These are phyloP conservation scores for Caerostris darwini DNA, from an alignment of 1,140 invertebrate genomes.

Conservation along the genomic window DNA sequence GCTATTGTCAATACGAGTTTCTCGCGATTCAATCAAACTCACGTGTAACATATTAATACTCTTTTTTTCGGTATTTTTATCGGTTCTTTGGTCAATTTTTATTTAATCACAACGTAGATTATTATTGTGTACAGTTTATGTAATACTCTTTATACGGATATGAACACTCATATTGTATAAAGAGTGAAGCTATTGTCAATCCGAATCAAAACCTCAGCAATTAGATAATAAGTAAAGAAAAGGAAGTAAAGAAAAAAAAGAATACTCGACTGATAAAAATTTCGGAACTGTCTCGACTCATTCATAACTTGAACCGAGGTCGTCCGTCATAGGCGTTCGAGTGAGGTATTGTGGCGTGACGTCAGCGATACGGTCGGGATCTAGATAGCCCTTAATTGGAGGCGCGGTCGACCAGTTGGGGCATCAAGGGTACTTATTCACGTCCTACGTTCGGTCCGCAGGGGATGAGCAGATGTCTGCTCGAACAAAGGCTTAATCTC, in stretches of 20 bases:
- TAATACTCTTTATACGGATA: too few species aligned
- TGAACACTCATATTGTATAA: too few species aligned
- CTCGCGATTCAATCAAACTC: too few species aligned
- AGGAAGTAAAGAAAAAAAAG: background rate
- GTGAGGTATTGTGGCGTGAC: slow-evolving; percentile 25
- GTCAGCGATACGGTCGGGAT: slow-evolving; percentile 53
- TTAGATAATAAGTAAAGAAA: background rate
- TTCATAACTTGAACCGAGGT: slow-evolving; percentile 46
- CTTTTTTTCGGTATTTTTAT: too few species aligned
- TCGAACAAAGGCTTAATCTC: slow-evolving; percentile 17
- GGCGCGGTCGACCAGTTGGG: slow-evolving; percentile 18
- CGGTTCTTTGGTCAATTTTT: too few species aligned
- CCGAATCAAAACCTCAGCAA: background rate
- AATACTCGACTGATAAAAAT: background rate
- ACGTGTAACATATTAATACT: too few species aligned
- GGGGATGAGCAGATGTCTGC: background rate
- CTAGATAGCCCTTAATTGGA: slow-evolving; percentile 67
- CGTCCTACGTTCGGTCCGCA: slow-evolving; percentile 34
- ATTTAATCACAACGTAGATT: too few species aligned
- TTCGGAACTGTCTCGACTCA: slow-evolving; percentile 12
- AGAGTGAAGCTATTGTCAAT: background rate
- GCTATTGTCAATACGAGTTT: too few species aligned
- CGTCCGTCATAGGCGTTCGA: slow-evolving; percentile 33
- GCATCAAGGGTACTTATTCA: slow-evolving; percentile 50
- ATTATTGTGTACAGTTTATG: too few species aligned